Evolutionary conservation across 2,888 invertebrate genomes (phyloP).

Genomic region (Agonopterix heracliana): DNA sequence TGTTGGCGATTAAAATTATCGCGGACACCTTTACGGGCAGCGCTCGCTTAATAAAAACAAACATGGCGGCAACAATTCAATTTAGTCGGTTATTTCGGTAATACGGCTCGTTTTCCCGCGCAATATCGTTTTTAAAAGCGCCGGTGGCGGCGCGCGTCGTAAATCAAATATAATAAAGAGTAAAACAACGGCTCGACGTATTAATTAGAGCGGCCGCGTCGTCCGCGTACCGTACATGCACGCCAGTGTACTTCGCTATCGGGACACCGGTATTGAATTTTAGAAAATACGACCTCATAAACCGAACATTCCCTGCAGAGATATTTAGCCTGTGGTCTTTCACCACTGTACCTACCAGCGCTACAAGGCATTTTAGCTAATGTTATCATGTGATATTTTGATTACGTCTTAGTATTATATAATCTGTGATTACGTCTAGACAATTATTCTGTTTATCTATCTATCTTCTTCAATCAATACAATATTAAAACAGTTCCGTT

Average conservation of each 20-base stretch:
- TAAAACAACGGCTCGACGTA: conserved; percentile 52
- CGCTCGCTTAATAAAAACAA: conserved; percentile 47
- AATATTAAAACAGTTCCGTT: too few species aligned
- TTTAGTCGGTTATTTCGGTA: conserved; percentile 54
- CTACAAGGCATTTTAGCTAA: background rate
- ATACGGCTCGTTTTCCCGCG: conserved; percentile 41
- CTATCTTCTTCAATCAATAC: too few species aligned
- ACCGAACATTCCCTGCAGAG: conserved; percentile 13
- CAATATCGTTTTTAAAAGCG: conserved; percentile 59
- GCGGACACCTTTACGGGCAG: conserved; percentile 41
- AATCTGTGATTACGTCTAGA: too few species aligned
- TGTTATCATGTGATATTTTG: background rate
- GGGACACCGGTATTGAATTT: conserved; percentile 46
- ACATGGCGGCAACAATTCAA: conserved; percentile 53
- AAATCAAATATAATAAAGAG: conserved; percentile 65
- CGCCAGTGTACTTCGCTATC: conserved; percentile 21
- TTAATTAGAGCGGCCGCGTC: conserved; percentile 47
- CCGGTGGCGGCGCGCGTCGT: conserved; percentile 37
- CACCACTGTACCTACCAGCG: background rate
- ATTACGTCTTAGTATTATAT: too few species aligned
- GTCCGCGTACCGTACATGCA: background rate
- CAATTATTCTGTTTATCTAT: too few species aligned
- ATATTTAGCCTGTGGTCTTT: conserved; percentile 1
- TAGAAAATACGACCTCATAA: conserved; percentile 43
- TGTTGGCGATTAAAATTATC: conserved; percentile 41